Evolutionary conservation across 2,113 vertebrate genomes (phyloP).

Genomic region (Ammodytes dubius): DNA sequence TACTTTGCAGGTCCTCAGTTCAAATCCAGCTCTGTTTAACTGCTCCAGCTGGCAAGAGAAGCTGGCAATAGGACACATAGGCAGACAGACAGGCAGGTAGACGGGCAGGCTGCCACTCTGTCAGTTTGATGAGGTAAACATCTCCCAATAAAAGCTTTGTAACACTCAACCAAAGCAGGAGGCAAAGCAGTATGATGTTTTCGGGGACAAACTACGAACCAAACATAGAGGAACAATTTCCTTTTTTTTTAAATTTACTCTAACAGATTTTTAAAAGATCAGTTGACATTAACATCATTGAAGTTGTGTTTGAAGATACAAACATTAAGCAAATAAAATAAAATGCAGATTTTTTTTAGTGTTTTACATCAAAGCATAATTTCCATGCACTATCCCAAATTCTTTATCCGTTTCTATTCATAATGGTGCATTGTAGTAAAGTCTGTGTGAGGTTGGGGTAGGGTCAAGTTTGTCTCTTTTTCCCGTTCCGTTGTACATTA

Average conservation of each 20-base stretch:
- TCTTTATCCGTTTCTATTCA: neutral
- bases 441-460: neutral
- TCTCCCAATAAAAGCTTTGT: slow-evolving; percentile 45
- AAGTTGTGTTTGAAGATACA: neutral
- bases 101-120: slow-evolving; percentile 59
- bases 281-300: neutral
- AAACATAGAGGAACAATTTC: neutral
- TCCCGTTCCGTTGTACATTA: slow-evolving; percentile 51
- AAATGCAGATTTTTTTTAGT: neutral
- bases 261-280: neutral
- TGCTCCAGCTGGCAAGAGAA: slow-evolving; percentile 76
- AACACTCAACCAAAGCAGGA: slow-evolving; percentile 13
- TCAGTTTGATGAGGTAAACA: slow-evolving; percentile 66
- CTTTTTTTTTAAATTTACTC: neutral
- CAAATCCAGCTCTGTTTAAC: slow-evolving; percentile 74
- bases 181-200: neutral
- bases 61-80: slow-evolving; percentile 59
- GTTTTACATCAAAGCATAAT: neutral
- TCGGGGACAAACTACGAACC: slow-evolving; percentile 2
- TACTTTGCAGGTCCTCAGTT: slow-evolving; percentile 87
- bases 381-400: neutral
- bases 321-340: neutral
- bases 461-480: slow-evolving; percentile 47
- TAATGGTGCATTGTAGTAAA: slow-evolving; percentile 6
- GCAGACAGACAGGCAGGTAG: slow-evolving; percentile 66